phyloP scores from a whole-genome alignment of 2,113 vertebrate genomes.

The Proterorhinus semilunaris region DNA sequence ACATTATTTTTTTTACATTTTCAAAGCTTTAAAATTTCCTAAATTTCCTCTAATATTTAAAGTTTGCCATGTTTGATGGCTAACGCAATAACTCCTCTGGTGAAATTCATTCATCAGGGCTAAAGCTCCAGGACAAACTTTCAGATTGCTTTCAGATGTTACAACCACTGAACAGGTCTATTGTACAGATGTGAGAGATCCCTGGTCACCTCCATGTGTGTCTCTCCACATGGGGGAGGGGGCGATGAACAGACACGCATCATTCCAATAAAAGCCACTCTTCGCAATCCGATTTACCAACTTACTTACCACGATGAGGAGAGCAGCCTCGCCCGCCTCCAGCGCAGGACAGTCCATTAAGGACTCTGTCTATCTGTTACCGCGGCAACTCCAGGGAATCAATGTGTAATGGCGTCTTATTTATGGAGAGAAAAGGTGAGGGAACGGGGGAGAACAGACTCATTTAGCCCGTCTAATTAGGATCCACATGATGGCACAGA shows the following conservation, averaged over 20 bases:
- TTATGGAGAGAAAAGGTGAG: slow-evolving; percentile 46
- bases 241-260: neutral
- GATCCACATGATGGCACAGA: slow-evolving; percentile 14
- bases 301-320: slow-evolving; percentile 58
- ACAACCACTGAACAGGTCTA: too few species aligned
- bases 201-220: neutral
- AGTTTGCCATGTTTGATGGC: too few species aligned
- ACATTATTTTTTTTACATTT: too few species aligned
- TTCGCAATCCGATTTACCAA: slow-evolving; percentile 50
- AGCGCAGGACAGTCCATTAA: slow-evolving; percentile 64
- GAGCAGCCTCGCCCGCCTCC: slow-evolving; percentile 40
- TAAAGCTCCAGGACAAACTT: too few species aligned
- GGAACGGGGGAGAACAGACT: slow-evolving; percentile 50
- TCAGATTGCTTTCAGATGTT: too few species aligned
- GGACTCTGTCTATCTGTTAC: slow-evolving; percentile 46
- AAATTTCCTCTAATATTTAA: too few species aligned
- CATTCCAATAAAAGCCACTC: slow-evolving; percentile 17
- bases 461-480: slow-evolving; percentile 59
- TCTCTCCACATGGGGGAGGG: neutral
- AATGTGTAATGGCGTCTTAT: slow-evolving; percentile 59
- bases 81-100: too few species aligned
- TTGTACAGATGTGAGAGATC: too few species aligned
- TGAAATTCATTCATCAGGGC: too few species aligned
- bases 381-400: slow-evolving; percentile 50
- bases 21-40: too few species aligned